A percentile compares a stretch with the other conserved stretches of the same genome.
Conservation (phyloP, 1,140 invertebrate species). For the Heterodera schachtii region DNA sequence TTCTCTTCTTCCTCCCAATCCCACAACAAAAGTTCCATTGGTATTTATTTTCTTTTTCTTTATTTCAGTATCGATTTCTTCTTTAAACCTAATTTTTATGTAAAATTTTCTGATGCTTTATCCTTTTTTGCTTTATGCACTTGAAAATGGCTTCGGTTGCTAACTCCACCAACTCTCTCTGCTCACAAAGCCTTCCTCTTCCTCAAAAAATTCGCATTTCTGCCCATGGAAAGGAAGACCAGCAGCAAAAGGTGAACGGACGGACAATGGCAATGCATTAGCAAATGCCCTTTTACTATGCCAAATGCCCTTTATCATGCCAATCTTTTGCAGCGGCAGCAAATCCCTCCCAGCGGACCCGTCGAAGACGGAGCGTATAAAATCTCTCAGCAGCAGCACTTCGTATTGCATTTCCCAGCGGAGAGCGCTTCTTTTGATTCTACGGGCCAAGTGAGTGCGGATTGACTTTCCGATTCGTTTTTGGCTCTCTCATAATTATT, state of each 20-base stretch:
- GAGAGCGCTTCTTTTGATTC: neutral
- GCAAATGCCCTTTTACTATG: too few relatives aligned
- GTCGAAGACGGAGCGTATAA: neutral
- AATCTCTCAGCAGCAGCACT: neutral
- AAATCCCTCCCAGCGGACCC: too few relatives aligned
- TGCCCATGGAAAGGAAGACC: neutral
- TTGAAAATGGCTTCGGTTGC: neutral
- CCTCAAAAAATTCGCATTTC: neutral
- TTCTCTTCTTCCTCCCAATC: neutral
- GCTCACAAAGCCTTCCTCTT: neutral
- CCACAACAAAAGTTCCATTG: neutral
- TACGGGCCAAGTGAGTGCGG: neutral
- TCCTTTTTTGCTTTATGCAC: neutral
- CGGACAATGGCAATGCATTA: too few relatives aligned
- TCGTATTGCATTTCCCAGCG: neutral
- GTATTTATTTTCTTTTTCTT: neutral
- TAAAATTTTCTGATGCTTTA: neutral
- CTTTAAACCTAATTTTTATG: neutral
- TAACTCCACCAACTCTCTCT: neutral
- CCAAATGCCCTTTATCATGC: too few relatives aligned
- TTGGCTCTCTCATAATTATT: too few relatives aligned
- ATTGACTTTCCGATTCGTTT: too few relatives aligned
- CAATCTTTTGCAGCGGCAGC: too few relatives aligned
- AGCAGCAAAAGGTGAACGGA: neutral
- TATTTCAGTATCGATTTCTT: neutral